A percentile compares a stretch with the other conserved stretches of the same genome.
phyloP scores from a whole-genome alignment of 2,888 invertebrate species.

The Melitaea athalia region DNA sequence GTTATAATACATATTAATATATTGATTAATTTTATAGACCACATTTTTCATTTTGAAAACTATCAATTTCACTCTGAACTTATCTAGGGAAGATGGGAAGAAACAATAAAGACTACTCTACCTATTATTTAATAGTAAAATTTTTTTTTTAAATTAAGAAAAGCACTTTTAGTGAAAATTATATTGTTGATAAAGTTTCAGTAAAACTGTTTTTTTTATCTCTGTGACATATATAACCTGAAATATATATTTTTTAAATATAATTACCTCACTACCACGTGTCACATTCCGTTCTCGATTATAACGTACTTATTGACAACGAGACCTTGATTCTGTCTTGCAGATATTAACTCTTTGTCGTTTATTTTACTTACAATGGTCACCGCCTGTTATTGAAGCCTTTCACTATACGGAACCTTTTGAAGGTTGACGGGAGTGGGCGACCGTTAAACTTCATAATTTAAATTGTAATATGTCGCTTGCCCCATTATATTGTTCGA shows the following conservation, averaged over 20 bases:
- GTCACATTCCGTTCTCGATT: conserved; percentile 2
- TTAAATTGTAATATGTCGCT: conserved; percentile 10
- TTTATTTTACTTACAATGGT: conserved; percentile 12
- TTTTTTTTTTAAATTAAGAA: no score
- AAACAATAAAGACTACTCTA: no score
- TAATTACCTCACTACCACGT: conserved; percentile 6
- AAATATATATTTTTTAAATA: neutral
- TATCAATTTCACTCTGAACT: no score
- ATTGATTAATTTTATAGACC: no score
- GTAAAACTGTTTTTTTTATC: neutral
- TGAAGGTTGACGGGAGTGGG: conserved; percentile 61
- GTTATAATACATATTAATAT: no score
- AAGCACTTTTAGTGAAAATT: no score
- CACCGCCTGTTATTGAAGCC: conserved; percentile 56
- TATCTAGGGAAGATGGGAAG: no score
- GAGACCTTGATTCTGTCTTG: conserved; percentile 43
- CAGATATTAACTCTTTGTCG: conserved; percentile 31
- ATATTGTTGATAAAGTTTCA: no score
- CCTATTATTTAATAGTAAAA: no score
- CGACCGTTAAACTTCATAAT: conserved; percentile 20
- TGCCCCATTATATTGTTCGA: neutral
- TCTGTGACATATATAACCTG: no score
- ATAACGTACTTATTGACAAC: conserved; percentile 37
- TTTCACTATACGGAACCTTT: conserved; percentile 59
- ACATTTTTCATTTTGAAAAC: no score